phyloP scores from a whole-genome alignment of 2,888 invertebrate species.

The Napeogenes inachia region DNA sequence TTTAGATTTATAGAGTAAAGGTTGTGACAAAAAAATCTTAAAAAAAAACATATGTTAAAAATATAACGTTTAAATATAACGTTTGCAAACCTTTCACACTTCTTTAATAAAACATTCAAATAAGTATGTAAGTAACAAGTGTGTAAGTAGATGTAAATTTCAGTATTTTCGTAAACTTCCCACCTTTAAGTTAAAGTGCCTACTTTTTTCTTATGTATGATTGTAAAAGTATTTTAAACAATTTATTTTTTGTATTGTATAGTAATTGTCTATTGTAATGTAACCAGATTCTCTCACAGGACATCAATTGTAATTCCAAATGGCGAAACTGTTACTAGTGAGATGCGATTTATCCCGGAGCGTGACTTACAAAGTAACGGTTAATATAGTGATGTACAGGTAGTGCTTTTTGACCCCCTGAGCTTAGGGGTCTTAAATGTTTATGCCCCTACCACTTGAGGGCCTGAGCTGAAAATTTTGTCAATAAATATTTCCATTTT shows the following conservation, averaged over 20 bases:
- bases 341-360: conserved; percentile 29
- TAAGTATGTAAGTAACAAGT: too few relatives aligned
- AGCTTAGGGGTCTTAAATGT: background rate
- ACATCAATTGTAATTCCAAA: conserved; percentile 22
- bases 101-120: too few relatives aligned
- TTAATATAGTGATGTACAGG: conserved; percentile 18
- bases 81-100: too few relatives aligned
- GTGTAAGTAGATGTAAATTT: too few relatives aligned
- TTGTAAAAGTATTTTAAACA: background rate
- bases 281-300: conserved; percentile 24
- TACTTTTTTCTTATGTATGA: too few relatives aligned
- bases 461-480: background rate
- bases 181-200: too few relatives aligned
- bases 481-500: too few relatives aligned
- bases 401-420: background rate
- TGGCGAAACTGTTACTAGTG: conserved; percentile 14
- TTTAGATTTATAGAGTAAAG: background rate
- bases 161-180: too few relatives aligned
- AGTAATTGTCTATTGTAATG: conserved; percentile 10
- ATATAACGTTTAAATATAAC: too few relatives aligned
- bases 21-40: too few relatives aligned
- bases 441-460: background rate
- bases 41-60: too few relatives aligned
- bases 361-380: conserved; percentile 48
- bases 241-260: background rate